A percentile compares a stretch with the other conserved stretches of the same genome.
Conservation (phyloP, 1,140 invertebrate genomes). For the Araneus ventricosus region DNA sequence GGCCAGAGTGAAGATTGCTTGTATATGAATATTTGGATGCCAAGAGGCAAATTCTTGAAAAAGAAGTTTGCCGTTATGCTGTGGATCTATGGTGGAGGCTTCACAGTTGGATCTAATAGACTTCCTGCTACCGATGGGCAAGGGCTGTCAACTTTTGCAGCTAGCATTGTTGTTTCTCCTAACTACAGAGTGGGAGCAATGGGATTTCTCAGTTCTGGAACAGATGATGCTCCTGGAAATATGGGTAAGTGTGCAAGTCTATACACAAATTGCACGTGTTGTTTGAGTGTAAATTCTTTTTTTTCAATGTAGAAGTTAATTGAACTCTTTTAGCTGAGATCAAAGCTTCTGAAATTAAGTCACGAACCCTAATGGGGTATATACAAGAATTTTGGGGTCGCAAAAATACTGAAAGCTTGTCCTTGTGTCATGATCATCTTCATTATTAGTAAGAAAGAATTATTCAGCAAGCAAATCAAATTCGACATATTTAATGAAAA, state of each 20-base stretch:
- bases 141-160: slow-evolving; percentile 89
- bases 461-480: too few species aligned
- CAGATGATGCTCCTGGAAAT: slow-evolving; percentile 96
- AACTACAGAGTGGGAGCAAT: slow-evolving; percentile 97
- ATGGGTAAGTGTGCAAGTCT: slow-evolving; percentile 84
- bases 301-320: not conserved
- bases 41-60: not conserved
- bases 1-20: slow-evolving; percentile 89
- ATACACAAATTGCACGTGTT: not conserved
- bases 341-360: not conserved
- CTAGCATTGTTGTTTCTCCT: slow-evolving; percentile 88
- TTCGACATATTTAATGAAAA: too few species aligned
- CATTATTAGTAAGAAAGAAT: too few species aligned
- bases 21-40: not conserved
- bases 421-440: too few species aligned
- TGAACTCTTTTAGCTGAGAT: not conserved
- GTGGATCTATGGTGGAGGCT: slow-evolving; percentile 77
- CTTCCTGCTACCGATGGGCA: slow-evolving; percentile 88
- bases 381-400: too few species aligned
- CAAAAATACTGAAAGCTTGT: too few species aligned
- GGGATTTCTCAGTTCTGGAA: slow-evolving; percentile 94
- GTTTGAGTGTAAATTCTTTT: not conserved
- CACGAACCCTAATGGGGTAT: too few species aligned
- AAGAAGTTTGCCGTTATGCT: slow-evolving; percentile 76
- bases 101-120: slow-evolving; percentile 73